Conservation (phyloP, 1,140 invertebrate species). For the Neuroterus valhalla region DNA sequence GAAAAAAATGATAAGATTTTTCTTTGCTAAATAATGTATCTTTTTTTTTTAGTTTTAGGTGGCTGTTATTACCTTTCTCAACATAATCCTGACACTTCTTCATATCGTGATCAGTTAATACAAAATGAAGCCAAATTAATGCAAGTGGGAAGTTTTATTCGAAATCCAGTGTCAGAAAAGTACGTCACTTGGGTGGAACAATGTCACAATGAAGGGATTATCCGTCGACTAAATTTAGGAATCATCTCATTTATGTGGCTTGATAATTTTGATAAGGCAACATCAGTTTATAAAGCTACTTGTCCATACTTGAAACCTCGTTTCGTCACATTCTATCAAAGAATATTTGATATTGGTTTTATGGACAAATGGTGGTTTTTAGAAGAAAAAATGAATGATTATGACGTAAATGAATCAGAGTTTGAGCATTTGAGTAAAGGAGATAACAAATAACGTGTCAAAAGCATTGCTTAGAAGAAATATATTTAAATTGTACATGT, state of each 20-base stretch:
- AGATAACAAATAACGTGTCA: neutral
- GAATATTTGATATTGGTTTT: conserved; percentile 87
- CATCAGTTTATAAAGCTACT: conserved; percentile 82
- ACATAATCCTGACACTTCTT: conserved; percentile 81
- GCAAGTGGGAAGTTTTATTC: conserved; percentile 79
- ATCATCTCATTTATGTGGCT: conserved; percentile 85
- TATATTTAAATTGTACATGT: too few species aligned
- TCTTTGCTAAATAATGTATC: too few species aligned
- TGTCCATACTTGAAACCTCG: conserved; percentile 83
- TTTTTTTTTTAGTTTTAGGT: conserved; percentile 71
- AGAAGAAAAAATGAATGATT: conserved; percentile 83
- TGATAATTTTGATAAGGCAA: conserved; percentile 80
- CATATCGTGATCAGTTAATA: conserved; percentile 78
- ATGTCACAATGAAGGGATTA: conserved; percentile 80
- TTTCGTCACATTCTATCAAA: conserved; percentile 77
- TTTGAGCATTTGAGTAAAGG: conserved; percentile 28
- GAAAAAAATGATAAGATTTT: too few species aligned
- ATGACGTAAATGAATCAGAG: conserved; percentile 81
- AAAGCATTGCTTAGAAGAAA: too few species aligned
- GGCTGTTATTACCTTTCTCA: conserved; percentile 69
- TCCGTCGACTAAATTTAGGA: conserved; percentile 81
- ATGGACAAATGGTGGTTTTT: conserved; percentile 85
- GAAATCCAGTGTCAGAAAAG: conserved; percentile 80
- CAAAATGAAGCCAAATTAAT: conserved; percentile 79
- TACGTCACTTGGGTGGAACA: conserved; percentile 80